Evolutionary conservation across 2,797 vertebrate species (phyloP).

Genomic region (Danio kyathit): DNA sequence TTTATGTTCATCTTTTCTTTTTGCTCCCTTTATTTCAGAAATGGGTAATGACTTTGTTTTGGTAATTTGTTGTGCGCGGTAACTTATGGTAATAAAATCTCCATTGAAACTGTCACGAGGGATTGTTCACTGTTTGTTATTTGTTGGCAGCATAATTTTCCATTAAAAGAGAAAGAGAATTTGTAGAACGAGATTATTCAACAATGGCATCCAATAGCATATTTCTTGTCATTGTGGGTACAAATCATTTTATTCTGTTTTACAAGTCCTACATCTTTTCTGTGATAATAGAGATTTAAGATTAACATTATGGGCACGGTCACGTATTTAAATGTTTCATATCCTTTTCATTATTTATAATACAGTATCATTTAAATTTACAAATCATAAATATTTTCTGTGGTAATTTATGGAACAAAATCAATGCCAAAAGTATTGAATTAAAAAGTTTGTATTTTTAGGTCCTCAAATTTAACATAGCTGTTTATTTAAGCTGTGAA

Average conservation of each 20-base stretch:
- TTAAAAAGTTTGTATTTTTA: no score
- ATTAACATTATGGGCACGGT: no score
- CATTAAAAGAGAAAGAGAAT: neutral
- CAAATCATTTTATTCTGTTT: neutral
- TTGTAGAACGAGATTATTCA: neutral
- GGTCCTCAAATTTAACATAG: no score
- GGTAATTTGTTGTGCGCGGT: conserved; percentile 38
- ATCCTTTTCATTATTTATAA: no score
- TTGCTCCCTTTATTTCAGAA: conserved; percentile 39
- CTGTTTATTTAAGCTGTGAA: no score
- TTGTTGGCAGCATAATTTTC: conserved; percentile 16
- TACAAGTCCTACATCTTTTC: neutral
- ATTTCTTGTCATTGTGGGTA: neutral
- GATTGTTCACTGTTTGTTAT: conserved; percentile 32
- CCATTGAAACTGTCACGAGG: conserved; percentile 26
- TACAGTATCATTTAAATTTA: no score
- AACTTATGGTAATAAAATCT: conserved; percentile 47
- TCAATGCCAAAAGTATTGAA: no score
- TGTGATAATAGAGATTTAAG: neutral
- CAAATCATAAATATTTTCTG: no score
- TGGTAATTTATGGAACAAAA: no score
- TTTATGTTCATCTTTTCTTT: conserved; percentile 42
- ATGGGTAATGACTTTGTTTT: conserved; percentile 49
- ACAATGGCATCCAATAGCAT: neutral
- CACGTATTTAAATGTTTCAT: no score